Evolutionary conservation across 2,113 vertebrate species (phyloP), one percentile per base, ranked within the genome.

Genomic region (Chauna torquata): DNA sequence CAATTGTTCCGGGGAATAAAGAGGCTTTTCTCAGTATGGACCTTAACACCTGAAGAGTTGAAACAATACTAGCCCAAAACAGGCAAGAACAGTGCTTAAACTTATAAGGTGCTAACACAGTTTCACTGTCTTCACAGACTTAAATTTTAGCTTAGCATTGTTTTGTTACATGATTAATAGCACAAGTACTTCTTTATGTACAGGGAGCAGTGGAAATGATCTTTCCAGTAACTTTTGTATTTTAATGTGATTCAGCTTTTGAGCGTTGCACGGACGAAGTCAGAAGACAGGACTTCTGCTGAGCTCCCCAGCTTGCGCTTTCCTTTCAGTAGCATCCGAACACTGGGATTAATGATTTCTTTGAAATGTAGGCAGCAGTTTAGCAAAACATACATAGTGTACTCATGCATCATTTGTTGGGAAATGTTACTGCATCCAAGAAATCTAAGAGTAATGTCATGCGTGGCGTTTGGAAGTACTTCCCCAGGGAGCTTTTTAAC

Each of bases 21-120:
- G 91, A 87, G 82, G 89, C 70, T 97, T 96, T 97, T 95, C 64
- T 69, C 75, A 34, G 25, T 94, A 82, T 85, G n/a, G 61, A 38
- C 70, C 91, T 94, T 66, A 94, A 80, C 75, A 75, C 74, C 77
- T 36, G 54, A 90, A 57, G 61, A 94, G 87, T 0, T 74, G 89
- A 92, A 66, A 79, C 0, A 0, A 22, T 65, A 38, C 28, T 64
- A 62, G n/a, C 32, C 71, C 49, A 15, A 69, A 95, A 38, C 34
- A 44, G 64, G 62, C 72, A 95, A 82, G 71, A 89, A 58, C 62
- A 87, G 19, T 77, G 42, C 58, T 92, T 85, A 66, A 38, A 83
- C 45, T 89, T 89, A 20, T 0, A 50, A 69, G 32, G 49, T 40
- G 34, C 55, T 93, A 65, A 79, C 22, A 28, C 0, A 3, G 16